A percentile compares a stretch with the other conserved stretches of the same genome.
Conservation (phyloP, 2,888 invertebrate species). For the Drosophila sordidapex region DNA sequence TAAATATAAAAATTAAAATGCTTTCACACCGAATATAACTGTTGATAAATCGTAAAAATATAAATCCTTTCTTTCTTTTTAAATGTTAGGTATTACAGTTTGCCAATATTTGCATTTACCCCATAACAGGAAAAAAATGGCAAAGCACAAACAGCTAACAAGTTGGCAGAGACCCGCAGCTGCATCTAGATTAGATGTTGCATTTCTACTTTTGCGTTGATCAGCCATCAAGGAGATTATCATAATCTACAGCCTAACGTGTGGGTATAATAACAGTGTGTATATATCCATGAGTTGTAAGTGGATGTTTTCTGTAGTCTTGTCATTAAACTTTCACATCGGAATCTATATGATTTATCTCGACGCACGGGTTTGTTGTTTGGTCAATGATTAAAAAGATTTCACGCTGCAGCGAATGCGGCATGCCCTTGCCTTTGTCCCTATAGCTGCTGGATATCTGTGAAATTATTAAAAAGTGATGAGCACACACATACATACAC, state of each 20-base stretch:
- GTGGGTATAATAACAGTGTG: constrained; percentile 2
- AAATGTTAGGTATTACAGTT: not conserved
- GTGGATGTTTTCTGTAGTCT: constrained; percentile 57
- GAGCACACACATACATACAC: constrained; percentile 16
- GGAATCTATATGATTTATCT: constrained; percentile 77
- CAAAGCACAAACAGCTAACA: constrained; percentile 43
- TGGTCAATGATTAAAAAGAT: constrained; percentile 66
- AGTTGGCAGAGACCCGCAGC: constrained; percentile 57
- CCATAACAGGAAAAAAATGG: constrained; percentile 22
- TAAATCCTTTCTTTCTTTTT: not conserved
- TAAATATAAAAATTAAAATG: not conserved
- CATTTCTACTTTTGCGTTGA: constrained; percentile 49
- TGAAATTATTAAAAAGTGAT: constrained; percentile 72
- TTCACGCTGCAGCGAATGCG: constrained; percentile 59
- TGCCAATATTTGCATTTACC: constrained; percentile 19
- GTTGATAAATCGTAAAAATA: not conserved
- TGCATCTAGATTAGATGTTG: constrained; percentile 69
- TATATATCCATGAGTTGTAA: constrained; percentile 5
- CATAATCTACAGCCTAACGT: constrained; percentile 54
- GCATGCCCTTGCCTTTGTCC: constrained; percentile 38
- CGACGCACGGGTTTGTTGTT: constrained; percentile 37
- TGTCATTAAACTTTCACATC: constrained; percentile 72
- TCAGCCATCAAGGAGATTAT: constrained; percentile 66
- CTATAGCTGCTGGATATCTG: constrained; percentile 39
- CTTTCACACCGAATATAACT: not conserved